Base-by-base conservation (phyloP, 2,113 vertebrate species). In the Danio rerio region DNA sequence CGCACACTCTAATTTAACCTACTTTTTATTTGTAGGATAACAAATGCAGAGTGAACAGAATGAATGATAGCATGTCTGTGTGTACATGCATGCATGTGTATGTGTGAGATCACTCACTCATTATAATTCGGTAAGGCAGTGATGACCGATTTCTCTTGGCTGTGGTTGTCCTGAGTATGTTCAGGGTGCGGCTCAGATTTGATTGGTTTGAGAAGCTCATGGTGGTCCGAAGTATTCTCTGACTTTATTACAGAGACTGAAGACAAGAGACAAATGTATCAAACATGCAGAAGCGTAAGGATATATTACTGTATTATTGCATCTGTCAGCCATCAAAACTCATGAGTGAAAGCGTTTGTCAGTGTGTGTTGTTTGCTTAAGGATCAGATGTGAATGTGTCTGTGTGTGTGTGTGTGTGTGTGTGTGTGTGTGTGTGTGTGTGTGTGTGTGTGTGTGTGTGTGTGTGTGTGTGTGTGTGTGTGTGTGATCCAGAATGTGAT, bases 121-220 rank as follows among this genome's bases (percentile, higher is more conserved):
- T n/a, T 81, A 63, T 91, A 92, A 47, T 87, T 84, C 0, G 81
- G 85, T 6, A 81, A 61, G 80, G 94, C 95, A 81, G 93, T 95
- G 92, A 97, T 95, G 89, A 95, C 78, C 7, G 96, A 93, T 82
- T 96, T 92, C 89, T 96, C 95, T 73, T 96, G 96, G 85, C 93
- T 92, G 86, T 95, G 95, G 31, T 65, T 56, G 62, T 91, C 90
- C 55, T 87, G 87, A 43, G 13, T 0, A 8, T 88, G 89, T 86
- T 97, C 95, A 0, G 91, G 85, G 81, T 90, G 94, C 42, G 94
- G 93, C 87, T 99, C 97, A 20, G 93, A 90, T 94, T 99, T 99
- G 91, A 99, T 96, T 88, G 94, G 86, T 92, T 95, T 97, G 91
- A 95, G 94, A 89, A 96, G 81, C 55, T 94, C 84, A 55, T 93